Percentiles rank a stretch among this genome's conserved stretches.
Conservation (phyloP, 2,113 vertebrate genomes). For the Anhinga rufa region DNA sequence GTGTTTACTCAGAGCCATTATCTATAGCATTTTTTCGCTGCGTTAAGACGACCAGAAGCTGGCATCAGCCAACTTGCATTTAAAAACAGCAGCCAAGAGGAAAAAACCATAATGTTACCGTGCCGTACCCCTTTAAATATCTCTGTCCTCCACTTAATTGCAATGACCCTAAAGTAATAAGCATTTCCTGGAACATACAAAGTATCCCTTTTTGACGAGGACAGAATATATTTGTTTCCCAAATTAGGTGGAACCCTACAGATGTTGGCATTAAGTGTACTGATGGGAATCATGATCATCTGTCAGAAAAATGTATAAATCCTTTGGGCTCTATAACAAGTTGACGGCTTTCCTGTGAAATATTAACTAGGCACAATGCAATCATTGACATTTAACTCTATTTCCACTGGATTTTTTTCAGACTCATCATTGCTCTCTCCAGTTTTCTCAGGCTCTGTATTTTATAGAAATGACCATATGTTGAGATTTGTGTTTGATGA, state of each 20-base stretch:
- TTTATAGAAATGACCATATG: conserved; percentile 1
- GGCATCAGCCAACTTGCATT: neutral
- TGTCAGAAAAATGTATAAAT: conserved; percentile 68
- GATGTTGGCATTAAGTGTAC: conserved; percentile 64
- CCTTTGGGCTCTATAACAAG: conserved; percentile 58
- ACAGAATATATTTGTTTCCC: conserved; percentile 47
- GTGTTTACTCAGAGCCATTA: neutral
- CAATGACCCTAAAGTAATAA: conserved; percentile 19
- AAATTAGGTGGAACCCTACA: conserved; percentile 63
- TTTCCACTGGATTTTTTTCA: neutral
- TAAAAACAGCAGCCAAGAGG: neutral
- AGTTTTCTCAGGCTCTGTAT: neutral
- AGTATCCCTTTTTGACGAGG: neutral
- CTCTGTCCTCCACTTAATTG: neutral
- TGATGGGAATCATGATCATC: conserved; percentile 68
- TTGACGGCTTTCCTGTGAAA: conserved; percentile 57
- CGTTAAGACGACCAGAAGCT: neutral
- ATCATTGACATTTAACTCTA: conserved; percentile 42
- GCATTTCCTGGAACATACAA: conserved; percentile 16
- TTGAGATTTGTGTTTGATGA: neutral
- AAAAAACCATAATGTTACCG: neutral
- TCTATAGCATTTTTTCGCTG: neutral
- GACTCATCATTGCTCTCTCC: neutral
- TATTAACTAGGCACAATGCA: conserved; percentile 63
- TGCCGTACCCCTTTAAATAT: neutral